Conservation (phyloP, 37 sponge, comb jelly and placozoan genomes). For the Cladorhizidae sp. region DNA sequence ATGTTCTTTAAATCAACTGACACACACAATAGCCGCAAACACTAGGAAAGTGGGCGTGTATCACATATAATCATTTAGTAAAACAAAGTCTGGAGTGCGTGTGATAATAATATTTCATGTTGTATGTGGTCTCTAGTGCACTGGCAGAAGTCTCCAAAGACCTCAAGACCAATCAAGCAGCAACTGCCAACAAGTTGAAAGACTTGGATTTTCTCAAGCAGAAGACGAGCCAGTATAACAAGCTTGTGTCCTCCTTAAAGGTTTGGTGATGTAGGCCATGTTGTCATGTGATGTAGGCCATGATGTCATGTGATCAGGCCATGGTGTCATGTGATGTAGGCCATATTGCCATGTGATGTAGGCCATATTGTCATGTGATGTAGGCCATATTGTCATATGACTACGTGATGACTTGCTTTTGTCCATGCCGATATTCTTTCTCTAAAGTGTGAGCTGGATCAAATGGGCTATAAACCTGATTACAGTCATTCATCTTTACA, state of each 20-base stretch:
- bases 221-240: slow-evolving; percentile 60
- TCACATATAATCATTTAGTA: too few species aligned
- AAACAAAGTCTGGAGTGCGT: too few species aligned
- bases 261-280: not conserved
- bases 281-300: too few species aligned
- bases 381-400: too few species aligned
- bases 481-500: slow-evolving; percentile 47
- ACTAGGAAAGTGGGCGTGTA: too few species aligned
- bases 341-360: too few species aligned
- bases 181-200: slow-evolving; percentile 14
- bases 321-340: too few species aligned
- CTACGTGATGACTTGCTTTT: not conserved
- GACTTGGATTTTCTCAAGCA: slow-evolving; percentile 50
- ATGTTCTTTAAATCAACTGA: too few species aligned
- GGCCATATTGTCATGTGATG: too few species aligned
- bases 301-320: too few species aligned
- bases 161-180: not conserved
- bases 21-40: too few species aligned
- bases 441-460: slow-evolving; percentile 45
- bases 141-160: slow-evolving; percentile 30
- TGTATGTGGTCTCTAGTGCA: not conserved
- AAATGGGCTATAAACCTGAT: slow-evolving; percentile 35
- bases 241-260: slow-evolving; percentile 45
- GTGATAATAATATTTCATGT: too few species aligned
- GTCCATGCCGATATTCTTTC: not conserved